Evolutionary conservation across 2,888 invertebrate genomes (phyloP).

Genomic region (Parapristionchus giblindavisi): DNA sequence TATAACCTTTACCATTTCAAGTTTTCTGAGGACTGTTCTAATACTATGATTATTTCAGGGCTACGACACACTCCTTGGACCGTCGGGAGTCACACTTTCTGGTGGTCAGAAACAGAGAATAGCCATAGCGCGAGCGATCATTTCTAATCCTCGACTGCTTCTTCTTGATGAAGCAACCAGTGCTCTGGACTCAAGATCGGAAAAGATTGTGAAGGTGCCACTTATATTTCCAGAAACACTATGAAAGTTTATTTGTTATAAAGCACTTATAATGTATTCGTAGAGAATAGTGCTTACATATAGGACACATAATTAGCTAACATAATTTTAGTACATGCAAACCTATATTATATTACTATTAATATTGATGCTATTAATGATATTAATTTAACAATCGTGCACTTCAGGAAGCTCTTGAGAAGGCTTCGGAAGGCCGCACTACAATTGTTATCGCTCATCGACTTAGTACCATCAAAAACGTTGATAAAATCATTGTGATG

Average conservation of each 20-base stretch:
- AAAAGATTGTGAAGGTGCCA: slow-evolving; percentile 22
- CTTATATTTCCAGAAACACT: too few species aligned
- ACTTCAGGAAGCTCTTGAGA: slow-evolving; percentile 11
- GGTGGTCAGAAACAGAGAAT: slow-evolving; percentile 30
- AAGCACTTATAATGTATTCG: too few species aligned
- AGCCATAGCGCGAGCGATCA: slow-evolving; percentile 21
- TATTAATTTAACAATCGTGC: background rate
- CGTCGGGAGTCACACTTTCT: slow-evolving; percentile 23
- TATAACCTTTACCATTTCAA: too few species aligned
- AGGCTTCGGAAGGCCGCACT: background rate
- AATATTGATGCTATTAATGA: too few species aligned
- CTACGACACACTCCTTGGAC: slow-evolving; percentile 24
- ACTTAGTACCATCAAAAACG: background rate
- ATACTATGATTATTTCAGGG: too few species aligned
- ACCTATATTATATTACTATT: background rate
- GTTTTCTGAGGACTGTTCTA: too few species aligned
- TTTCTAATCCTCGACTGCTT: slow-evolving; percentile 7
- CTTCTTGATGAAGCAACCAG: slow-evolving; percentile 34
- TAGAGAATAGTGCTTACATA: too few species aligned
- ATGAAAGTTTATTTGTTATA: too few species aligned
- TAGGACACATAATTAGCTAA: background rate
- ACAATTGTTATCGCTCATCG: slow-evolving; percentile 31
- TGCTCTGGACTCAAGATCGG: slow-evolving; percentile 18
- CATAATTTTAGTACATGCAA: background rate
- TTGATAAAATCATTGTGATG: slow-evolving; percentile 21